Evolutionary conservation across 1,140 invertebrate genomes (phyloP).

Genomic region (Anagrus nilaparvatae): DNA sequence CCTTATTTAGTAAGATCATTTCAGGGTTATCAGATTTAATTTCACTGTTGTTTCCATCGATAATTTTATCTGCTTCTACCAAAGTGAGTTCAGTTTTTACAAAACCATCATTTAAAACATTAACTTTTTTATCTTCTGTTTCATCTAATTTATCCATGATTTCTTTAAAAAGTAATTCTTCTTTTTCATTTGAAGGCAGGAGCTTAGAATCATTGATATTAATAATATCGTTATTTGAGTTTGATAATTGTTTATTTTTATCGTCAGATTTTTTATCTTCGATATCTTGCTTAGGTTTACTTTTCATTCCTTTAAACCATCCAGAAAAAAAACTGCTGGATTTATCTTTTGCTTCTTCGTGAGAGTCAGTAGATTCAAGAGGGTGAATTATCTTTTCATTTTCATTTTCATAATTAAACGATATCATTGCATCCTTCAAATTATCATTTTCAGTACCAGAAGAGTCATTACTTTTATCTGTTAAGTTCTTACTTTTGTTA

Average conservation of each 20-base stretch:
- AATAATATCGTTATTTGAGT: conserved; percentile 18
- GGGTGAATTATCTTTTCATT: neutral
- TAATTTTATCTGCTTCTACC: conserved; percentile 12
- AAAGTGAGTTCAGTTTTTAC: conserved; percentile 11
- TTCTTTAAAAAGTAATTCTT: conserved; percentile 9
- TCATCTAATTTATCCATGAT: neutral
- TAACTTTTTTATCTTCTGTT: conserved; percentile 5
- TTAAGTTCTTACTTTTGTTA: conserved; percentile 5
- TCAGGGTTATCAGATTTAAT: conserved; percentile 2
- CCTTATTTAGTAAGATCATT: neutral
- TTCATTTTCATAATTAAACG: too few species aligned
- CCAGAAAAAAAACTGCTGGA: conserved; percentile 8
- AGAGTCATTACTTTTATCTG: neutral
- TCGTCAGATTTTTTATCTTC: conserved; percentile 24
- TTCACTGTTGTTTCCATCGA: neutral
- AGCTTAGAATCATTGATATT: too few species aligned
- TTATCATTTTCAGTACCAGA: neutral
- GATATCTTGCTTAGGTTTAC: conserved; percentile 20
- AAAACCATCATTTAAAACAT: conserved; percentile 9
- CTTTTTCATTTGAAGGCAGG: conserved; percentile 5
- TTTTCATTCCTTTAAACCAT: conserved; percentile 16
- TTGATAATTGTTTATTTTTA: conserved; percentile 21
- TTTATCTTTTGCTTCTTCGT: conserved; percentile 26
- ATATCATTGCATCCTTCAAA: neutral
- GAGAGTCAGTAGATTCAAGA: conserved; percentile 9